phyloP scores from a whole-genome alignment of 2,113 vertebrate species.

The Myanophis thanlyinensis region DNA sequence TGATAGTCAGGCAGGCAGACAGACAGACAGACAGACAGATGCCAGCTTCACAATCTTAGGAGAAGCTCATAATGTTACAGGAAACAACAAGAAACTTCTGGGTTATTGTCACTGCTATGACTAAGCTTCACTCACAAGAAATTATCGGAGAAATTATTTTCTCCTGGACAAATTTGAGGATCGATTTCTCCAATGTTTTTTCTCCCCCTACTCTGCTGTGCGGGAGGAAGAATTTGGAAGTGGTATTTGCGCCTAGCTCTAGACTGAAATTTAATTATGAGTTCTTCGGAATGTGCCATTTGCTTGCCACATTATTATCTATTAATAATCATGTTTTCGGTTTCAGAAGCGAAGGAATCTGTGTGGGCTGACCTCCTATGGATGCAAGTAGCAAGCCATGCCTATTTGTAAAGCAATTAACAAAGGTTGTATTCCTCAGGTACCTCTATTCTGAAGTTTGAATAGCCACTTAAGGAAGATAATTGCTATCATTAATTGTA shows the following conservation, averaged over 20 bases:
- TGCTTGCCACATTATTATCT: background rate
- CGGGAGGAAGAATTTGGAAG: background rate
- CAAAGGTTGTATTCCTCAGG: background rate
- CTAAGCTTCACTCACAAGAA: background rate
- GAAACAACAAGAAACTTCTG: background rate
- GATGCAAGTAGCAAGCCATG: background rate
- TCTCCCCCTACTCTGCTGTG: background rate
- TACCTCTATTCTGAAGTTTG: background rate
- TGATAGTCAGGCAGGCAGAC: accelerated
- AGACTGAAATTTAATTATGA: background rate
- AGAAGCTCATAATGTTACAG: background rate
- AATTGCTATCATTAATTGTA: background rate
- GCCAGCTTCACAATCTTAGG: background rate
- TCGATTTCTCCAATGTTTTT: background rate
- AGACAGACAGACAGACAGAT: background rate
- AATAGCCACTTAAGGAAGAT: background rate
- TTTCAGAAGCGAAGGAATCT: background rate
- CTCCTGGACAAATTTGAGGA: background rate
- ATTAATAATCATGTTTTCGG: background rate
- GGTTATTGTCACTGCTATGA: background rate
- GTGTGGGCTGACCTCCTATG: background rate
- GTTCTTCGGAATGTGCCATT: background rate
- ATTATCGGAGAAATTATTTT: background rate
- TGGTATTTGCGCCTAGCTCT: background rate
- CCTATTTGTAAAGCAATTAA: background rate